Conservation (phyloP, 1,140 invertebrate genomes). For the Sogatella furcifera region DNA sequence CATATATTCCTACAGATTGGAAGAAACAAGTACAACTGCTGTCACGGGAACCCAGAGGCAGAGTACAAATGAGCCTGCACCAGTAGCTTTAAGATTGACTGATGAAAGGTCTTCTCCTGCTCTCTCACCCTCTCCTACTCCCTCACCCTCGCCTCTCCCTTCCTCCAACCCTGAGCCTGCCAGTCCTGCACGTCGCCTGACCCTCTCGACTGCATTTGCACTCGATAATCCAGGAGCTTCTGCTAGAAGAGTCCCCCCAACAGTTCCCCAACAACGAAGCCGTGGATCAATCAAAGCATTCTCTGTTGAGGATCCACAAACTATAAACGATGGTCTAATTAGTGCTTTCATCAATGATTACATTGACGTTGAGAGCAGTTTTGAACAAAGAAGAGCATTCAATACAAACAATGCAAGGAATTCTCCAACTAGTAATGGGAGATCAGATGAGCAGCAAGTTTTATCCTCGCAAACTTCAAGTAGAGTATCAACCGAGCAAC, state of each 20-base stretch:
- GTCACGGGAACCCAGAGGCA: neutral
- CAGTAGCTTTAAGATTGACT: neutral
- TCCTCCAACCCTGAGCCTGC: neutral
- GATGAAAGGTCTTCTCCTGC: neutral
- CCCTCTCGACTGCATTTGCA: conserved; percentile 12
- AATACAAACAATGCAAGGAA: neutral
- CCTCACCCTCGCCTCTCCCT: neutral
- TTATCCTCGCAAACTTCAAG: neutral
- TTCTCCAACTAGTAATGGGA: neutral
- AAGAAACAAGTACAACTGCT: neutral
- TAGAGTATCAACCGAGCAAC: no score
- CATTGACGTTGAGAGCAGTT: neutral
- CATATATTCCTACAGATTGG: neutral
- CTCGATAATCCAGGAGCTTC: conserved; percentile 8
- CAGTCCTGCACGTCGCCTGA: conserved; percentile 3
- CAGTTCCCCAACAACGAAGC: neutral
- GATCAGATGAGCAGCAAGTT: neutral
- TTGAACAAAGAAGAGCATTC: neutral
- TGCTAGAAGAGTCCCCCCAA: neutral
- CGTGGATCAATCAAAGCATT: conserved; percentile 4
- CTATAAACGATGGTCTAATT: neutral
- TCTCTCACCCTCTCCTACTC: neutral
- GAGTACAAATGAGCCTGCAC: neutral
- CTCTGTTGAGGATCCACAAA: conserved; percentile 7
- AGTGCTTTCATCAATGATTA: neutral